Conservation (phyloP, 2,797 vertebrate genomes). For the Arnoldichthys spilopterus region DNA sequence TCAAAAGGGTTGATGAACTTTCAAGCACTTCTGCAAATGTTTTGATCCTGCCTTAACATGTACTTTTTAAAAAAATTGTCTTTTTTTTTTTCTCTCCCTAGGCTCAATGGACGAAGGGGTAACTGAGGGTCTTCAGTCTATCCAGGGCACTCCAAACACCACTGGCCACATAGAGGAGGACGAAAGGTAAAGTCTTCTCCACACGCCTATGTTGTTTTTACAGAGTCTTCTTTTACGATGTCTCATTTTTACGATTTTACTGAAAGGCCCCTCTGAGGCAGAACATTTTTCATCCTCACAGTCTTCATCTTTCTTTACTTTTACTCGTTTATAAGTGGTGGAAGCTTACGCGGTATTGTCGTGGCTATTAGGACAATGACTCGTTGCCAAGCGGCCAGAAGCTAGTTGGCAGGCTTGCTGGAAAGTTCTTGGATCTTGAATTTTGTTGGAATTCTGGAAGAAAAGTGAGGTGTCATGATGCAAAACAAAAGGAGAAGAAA, state of each 20-base stretch:
- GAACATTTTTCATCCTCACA: slow-evolving; percentile 38
- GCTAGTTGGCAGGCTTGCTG: slow-evolving; percentile 57
- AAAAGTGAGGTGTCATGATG: slow-evolving; percentile 53
- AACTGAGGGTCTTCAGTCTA: slow-evolving; percentile 82
- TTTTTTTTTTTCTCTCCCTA: slow-evolving; percentile 54
- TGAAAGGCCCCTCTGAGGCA: slow-evolving; percentile 24
- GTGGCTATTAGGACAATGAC: slow-evolving; percentile 52
- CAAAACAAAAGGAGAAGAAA: slow-evolving; percentile 56
- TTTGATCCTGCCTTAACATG: too few species aligned
- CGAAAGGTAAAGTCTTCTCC: slow-evolving; percentile 75
- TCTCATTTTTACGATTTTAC: slow-evolving; percentile 48
- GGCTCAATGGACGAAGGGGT: slow-evolving; percentile 88
- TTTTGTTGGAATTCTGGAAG: slow-evolving; percentile 53
- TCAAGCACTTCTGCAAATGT: too few species aligned
- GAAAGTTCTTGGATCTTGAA: slow-evolving; percentile 58
- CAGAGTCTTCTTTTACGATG: slow-evolving; percentile 35
- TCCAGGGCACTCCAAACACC: slow-evolving; percentile 81
- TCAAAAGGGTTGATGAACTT: too few species aligned
- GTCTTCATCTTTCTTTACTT: slow-evolving; percentile 40
- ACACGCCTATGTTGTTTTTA: slow-evolving; percentile 40
- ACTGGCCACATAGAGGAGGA: slow-evolving; percentile 84
- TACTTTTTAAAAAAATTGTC: too few species aligned
- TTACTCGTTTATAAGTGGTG: slow-evolving; percentile 44
- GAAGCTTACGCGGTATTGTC: slow-evolving; percentile 55
- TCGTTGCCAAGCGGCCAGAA: slow-evolving; percentile 57